Base-by-base conservation (phyloP, 2,888 invertebrate genomes). In the Drosophila demipolita region DNA sequence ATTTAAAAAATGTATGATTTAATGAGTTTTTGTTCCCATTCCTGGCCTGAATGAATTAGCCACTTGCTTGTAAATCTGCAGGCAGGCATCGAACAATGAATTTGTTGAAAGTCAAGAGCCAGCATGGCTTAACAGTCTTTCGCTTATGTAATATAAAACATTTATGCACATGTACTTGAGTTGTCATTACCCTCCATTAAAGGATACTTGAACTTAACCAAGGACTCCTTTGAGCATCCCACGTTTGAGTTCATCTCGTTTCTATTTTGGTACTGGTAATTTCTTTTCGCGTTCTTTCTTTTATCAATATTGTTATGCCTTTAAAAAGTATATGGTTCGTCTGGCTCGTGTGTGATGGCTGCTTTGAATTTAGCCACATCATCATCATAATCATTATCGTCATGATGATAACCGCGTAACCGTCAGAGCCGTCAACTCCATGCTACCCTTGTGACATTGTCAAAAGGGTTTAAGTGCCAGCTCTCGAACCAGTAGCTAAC, bases 401-500 rank as follows among this genome's bases (percentile, higher is more conserved):
- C 67, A 78, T 66, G 49, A 74, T 66, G 80, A 70, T 64, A 59
- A 55, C 63, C 67, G 61, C 80, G 61, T 29, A 65, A 61, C 75
- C 75, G 66, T 66, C 64, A 62, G 66, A 55, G 52, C 65, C 78
- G 66, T 83, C 89, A 80, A 75, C 83, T 87, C 87, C 81, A 87
- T 84, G 82, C 78, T 71, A 60, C 76, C 82, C 68, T 79, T 63
- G 74, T 89, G 89, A 87, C 89, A 85, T 89, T 85, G 85, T 85
- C 87, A 80, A 84, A 85, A 89, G 85, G 85, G 89, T 89, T 85
- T 89, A 85, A 85, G 85, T 89, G 89, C 80, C 89, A 68, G 73
- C 73, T 81, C 89, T 89, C 84, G 76, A 87, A 83, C 75, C 83
- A 75, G 63, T 52, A 50, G 64, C 52, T 52, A 52, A 52, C 29